phyloP scores from a whole-genome alignment of 2,797 vertebrate species.

The Nannoperca obscura region DNA sequence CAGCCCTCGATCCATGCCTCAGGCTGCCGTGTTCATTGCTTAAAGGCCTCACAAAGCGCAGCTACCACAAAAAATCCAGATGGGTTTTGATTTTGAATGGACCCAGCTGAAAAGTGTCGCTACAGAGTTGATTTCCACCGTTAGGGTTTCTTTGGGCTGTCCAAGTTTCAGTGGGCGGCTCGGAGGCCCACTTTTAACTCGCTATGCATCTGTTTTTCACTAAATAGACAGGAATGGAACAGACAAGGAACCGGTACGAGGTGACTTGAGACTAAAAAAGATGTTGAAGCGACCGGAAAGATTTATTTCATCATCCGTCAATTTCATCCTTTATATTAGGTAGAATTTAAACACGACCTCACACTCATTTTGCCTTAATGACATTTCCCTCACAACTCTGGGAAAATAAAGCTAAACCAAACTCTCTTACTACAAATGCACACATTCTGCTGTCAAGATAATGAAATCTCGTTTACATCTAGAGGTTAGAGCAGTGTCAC shows the following conservation, averaged over 20 bases:
- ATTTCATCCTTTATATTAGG: slow-evolving; percentile 28
- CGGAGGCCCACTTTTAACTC: slow-evolving; percentile 1
- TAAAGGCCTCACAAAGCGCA: slow-evolving; percentile 59
- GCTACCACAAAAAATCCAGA: slow-evolving; percentile 63
- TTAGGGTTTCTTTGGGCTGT: background rate
- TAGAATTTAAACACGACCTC: slow-evolving; percentile 36
- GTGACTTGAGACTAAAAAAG: slow-evolving; percentile 18
- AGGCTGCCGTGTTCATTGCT: slow-evolving; percentile 70
- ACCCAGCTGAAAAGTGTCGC: slow-evolving; percentile 22
- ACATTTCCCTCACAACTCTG: slow-evolving; percentile 27
- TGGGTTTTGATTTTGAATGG: slow-evolving; percentile 56
- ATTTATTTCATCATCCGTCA: slow-evolving; percentile 33
- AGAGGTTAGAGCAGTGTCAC: slow-evolving; percentile 71
- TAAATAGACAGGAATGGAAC: slow-evolving; percentile 15
- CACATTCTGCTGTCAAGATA: slow-evolving; percentile 46
- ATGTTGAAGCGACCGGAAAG: slow-evolving; percentile 18
- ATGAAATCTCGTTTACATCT: slow-evolving; percentile 70
- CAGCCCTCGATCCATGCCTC: slow-evolving; percentile 64
- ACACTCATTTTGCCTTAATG: slow-evolving; percentile 28
- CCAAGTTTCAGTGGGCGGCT: background rate
- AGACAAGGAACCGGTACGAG: background rate
- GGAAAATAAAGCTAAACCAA: slow-evolving; percentile 42
- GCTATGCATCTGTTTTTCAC: background rate
- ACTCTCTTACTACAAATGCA: slow-evolving; percentile 35
- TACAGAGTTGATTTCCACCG: slow-evolving; percentile 23